Conservation (phyloP, 2,888 invertebrate genomes). For the Leptinotarsa rubiginosa region DNA sequence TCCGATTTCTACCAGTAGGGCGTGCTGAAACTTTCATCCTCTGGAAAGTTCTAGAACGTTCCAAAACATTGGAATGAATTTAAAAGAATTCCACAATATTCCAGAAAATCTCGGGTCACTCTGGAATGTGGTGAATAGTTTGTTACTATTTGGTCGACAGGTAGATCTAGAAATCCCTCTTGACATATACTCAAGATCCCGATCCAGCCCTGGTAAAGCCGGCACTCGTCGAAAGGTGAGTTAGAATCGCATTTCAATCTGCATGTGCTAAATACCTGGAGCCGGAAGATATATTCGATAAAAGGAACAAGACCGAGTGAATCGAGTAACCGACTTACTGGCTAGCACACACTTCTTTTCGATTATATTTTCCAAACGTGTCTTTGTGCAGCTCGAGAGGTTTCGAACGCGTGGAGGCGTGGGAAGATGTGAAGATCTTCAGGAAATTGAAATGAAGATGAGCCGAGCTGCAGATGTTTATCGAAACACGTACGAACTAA, state of each 20-base stretch:
- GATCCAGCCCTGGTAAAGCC: slow-evolving; percentile 19
- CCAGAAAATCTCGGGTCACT: too few relatives aligned
- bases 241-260: slow-evolving; percentile 45
- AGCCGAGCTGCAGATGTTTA: slow-evolving; percentile 21
- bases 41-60: too few relatives aligned
- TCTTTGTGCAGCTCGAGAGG: slow-evolving; percentile 31
- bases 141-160: too few relatives aligned
- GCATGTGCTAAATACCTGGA: slow-evolving; percentile 41
- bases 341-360: slow-evolving; percentile 31
- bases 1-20: too few relatives aligned
- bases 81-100: too few relatives aligned
- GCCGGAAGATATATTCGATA: slow-evolving; percentile 24
- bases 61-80: too few relatives aligned
- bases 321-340: slow-evolving; percentile 32
- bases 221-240: slow-evolving; percentile 40
- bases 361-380: slow-evolving; percentile 31
- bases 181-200: not conserved
- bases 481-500: slow-evolving; percentile 19
- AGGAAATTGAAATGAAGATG: slow-evolving; percentile 31
- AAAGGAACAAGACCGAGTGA: slow-evolving; percentile 33
- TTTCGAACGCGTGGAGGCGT: slow-evolving; percentile 26
- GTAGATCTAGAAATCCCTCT: too few relatives aligned
- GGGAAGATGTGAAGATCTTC: slow-evolving; percentile 26
- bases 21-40: too few relatives aligned
- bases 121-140: too few relatives aligned